phyloP scores from a whole-genome alignment of 1,140 invertebrate species.

The Pachypsylla venusta region DNA sequence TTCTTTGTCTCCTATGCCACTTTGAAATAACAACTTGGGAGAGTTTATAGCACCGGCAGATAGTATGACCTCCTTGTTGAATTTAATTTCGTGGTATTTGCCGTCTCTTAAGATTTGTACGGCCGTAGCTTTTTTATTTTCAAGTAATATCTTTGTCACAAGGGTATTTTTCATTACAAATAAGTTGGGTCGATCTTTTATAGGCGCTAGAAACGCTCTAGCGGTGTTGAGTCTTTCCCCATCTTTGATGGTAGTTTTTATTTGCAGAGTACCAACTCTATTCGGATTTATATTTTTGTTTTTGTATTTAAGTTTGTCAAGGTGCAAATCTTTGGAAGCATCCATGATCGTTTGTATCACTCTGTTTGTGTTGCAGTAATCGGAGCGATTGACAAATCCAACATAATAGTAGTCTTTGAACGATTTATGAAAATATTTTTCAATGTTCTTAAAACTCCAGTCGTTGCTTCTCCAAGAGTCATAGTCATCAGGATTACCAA shows the following conservation, averaged over 20 bases:
- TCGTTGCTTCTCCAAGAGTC: conserved; percentile 37
- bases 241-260: conserved; percentile 4
- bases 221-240: conserved; percentile 18
- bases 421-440: conserved; percentile 33
- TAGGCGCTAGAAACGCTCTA: conserved; percentile 50
- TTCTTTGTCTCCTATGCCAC: conserved; percentile 31
- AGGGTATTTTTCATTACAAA: conserved; percentile 44
- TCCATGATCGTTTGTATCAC: neutral
- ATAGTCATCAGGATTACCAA: conserved; percentile 41
- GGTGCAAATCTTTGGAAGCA: neutral
- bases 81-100: conserved; percentile 14
- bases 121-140: conserved; percentile 25
- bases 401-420: conserved; percentile 5
- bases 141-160: conserved; percentile 30
- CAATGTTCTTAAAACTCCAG: conserved; percentile 39
- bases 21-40: conserved; percentile 32
- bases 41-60: conserved; percentile 26
- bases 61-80: conserved; percentile 25
- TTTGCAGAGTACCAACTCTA: neutral
- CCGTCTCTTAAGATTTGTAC: conserved; percentile 18
- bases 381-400: neutral
- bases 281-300: neutral
- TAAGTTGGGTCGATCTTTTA: conserved; percentile 43
- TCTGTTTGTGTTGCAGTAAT: neutral
- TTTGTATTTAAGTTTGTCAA: neutral